phyloP scores from a whole-genome alignment of 1,140 invertebrate genomes.

The Bombyx mori region DNA sequence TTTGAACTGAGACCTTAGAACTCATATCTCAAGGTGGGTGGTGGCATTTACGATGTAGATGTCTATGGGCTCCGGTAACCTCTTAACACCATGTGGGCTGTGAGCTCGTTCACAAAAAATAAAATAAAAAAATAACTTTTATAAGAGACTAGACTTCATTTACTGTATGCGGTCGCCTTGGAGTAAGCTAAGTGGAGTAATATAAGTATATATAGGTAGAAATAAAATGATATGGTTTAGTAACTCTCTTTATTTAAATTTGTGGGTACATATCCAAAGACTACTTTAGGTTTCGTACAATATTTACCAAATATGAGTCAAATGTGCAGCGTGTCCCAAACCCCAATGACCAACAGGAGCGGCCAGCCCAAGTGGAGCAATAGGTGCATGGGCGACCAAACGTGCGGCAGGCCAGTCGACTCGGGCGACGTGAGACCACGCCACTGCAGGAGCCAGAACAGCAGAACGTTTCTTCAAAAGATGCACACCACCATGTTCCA shows the following conservation, averaged over 20 bases:
- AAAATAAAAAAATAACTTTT: no score
- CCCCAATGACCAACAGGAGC: constrained; percentile 20
- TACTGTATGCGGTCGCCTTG: no score
- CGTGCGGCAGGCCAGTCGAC: constrained; percentile 14
- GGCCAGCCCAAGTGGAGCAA: constrained; percentile 15
- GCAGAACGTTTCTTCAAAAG: constrained; percentile 48
- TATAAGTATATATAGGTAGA: neutral
- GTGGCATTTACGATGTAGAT: no score
- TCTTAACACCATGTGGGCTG: no score
- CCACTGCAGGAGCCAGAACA: constrained; percentile 21
- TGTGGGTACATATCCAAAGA: constrained; percentile 10
- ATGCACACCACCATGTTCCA: constrained; percentile 37
- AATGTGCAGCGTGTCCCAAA: constrained; percentile 15
- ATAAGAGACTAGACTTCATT: no score
- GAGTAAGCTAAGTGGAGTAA: neutral
- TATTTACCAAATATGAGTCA: constrained; percentile 22
- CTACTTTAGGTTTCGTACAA: constrained; percentile 19
- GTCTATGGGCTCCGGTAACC: no score
- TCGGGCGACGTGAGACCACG: constrained; percentile 20
- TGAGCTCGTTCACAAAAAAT: no score
- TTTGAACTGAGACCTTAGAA: no score
- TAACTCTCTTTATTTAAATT: constrained; percentile 35
- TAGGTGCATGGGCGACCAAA: constrained; percentile 19
- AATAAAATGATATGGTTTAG: constrained; percentile 14
- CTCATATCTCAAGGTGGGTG: no score